Evolutionary conservation across 35 echinoderm and acorn worm genomes (phyloP).

Genomic region (Hemicentrotus pulcherrimus): DNA sequence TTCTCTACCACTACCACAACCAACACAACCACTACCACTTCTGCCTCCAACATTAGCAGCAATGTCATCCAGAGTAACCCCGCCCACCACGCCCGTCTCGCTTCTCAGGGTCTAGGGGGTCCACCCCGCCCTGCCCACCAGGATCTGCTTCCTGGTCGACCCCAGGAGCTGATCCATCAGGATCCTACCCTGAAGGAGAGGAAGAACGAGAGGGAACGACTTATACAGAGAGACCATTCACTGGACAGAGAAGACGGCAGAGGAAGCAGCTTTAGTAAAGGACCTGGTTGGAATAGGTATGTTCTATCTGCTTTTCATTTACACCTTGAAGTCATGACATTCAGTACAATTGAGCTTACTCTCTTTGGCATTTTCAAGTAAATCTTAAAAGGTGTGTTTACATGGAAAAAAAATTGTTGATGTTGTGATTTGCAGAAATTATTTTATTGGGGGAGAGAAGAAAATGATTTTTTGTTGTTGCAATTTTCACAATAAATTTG

Average conservation of each 20-base stretch:
- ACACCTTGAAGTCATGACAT: not conserved
- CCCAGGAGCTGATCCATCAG: conserved; percentile 13
- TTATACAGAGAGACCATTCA: conserved; percentile 45
- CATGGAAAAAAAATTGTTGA: too few relatives aligned
- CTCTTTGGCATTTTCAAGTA: too few relatives aligned
- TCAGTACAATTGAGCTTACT: not conserved
- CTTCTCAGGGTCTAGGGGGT: conserved; percentile 42
- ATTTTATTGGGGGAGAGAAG: too few relatives aligned
- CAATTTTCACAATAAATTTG: not conserved
- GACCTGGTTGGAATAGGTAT: conserved; percentile 52
- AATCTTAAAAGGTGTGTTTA: too few relatives aligned
- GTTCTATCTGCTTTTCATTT: not conserved
- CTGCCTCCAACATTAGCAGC: not conserved
- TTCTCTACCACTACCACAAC: conserved; percentile 1
- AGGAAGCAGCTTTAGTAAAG: conserved; percentile 52
- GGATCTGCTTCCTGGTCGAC: not conserved
- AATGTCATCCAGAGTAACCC: conserved; percentile 45
- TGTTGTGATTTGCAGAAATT: too few relatives aligned
- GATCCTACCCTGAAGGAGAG: conserved; percentile 21
- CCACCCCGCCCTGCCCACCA: not conserved
- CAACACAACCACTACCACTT: conserved; percentile 13
- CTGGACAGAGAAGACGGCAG: not conserved
- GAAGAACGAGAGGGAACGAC: conserved; percentile 31
- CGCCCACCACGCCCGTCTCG: conserved; percentile 44
- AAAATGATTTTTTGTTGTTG: too few relatives aligned